Conservation (phyloP, 2,888 invertebrate genomes). For the Hemaris fuciformis region DNA sequence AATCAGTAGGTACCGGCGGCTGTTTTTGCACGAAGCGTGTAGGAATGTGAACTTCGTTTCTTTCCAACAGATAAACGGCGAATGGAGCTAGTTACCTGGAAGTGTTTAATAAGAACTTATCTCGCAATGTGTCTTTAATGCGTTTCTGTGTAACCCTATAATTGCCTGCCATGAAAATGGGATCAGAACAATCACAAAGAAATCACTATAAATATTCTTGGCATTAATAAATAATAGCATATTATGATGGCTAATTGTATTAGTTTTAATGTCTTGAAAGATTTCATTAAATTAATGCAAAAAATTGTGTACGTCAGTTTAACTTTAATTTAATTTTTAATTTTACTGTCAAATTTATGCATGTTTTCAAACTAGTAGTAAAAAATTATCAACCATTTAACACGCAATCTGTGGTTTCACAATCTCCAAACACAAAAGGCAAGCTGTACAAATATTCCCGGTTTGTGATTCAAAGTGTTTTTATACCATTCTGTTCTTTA, state of each 20-base stretch:
- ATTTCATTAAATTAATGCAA: too few relatives aligned
- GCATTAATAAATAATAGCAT: background rate
- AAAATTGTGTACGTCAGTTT: too few relatives aligned
- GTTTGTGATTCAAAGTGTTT: background rate
- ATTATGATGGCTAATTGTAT: background rate
- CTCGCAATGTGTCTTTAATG: background rate
- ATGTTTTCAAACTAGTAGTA: background rate
- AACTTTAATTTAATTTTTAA: too few relatives aligned
- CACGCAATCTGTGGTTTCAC: background rate
- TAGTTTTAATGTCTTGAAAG: too few relatives aligned
- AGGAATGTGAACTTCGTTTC: constrained; percentile 25
- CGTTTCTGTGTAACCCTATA: background rate
- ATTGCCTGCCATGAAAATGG: background rate
- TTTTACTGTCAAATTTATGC: background rate
- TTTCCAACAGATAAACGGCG: constrained; percentile 20
- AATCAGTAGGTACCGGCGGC: constrained; percentile 43
- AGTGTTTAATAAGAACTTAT: constrained; percentile 14
- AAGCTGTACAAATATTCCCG: background rate
- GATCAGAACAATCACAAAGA: background rate
- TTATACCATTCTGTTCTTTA: background rate
- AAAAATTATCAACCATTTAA: background rate
- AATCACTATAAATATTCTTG: background rate
- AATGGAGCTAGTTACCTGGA: constrained; percentile 19
- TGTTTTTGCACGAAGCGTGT: constrained; percentile 40
- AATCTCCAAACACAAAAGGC: background rate